Evolutionary conservation across 2,113 vertebrate genomes (phyloP).

Genomic region (Alectura lathami): DNA sequence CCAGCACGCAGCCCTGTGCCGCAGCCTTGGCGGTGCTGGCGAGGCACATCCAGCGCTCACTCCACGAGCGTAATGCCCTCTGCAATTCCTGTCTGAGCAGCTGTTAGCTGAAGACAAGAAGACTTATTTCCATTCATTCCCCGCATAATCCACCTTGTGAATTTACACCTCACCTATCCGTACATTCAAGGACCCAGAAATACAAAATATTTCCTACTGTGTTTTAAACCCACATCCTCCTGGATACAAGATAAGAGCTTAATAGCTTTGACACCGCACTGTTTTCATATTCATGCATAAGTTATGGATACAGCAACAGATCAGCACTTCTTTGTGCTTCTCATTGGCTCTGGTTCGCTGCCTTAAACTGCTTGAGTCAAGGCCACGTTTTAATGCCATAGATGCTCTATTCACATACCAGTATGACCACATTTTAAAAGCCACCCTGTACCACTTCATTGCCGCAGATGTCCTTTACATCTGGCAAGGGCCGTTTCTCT

Average conservation of each 20-base stretch:
- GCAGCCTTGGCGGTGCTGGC: neutral
- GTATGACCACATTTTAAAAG: conserved; percentile 80
- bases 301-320: conserved; percentile 66
- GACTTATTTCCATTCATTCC: conserved; percentile 43
- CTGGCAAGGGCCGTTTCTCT: conserved; percentile 79
- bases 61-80: conserved; percentile 17
- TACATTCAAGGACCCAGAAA: conserved; percentile 13
- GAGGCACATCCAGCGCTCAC: neutral
- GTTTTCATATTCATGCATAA: conserved; percentile 60
- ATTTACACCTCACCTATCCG: conserved; percentile 43
- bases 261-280: conserved; percentile 27
- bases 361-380: conserved; percentile 69
- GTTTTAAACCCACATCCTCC: conserved; percentile 52
- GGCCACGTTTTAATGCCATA: conserved; percentile 73
- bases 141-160: conserved; percentile 39
- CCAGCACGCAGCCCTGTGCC: neutral
- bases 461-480: conserved; percentile 85
- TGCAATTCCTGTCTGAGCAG: conserved; percentile 18
- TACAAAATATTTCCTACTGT: conserved; percentile 34
- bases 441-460: conserved; percentile 78
- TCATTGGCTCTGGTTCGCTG: conserved; percentile 66
- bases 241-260: conserved; percentile 53
- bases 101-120: conserved; percentile 46
- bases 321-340: conserved; percentile 70
- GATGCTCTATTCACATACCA: conserved; percentile 74